phyloP scores from a whole-genome alignment of 2,797 vertebrate species.

The Urosaurus nigricauda region DNA sequence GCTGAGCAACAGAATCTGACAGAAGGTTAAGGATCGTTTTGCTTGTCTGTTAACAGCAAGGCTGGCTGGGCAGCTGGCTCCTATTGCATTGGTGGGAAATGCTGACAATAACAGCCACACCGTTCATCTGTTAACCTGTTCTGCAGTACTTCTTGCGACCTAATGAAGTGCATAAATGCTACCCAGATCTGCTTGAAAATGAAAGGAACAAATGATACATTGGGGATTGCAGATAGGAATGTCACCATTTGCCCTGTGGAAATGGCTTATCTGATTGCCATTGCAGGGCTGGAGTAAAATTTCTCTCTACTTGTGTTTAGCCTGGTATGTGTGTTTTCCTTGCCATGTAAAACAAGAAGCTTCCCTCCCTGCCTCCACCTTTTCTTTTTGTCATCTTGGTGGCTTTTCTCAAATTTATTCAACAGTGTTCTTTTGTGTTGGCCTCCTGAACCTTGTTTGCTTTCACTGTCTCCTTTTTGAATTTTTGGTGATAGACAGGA shows the following conservation, averaged over 20 bases:
- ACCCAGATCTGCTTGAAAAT: slow-evolving; percentile 42
- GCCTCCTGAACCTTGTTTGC: background rate
- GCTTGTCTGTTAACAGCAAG: slow-evolving; percentile 51
- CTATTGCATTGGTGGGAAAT: slow-evolving; percentile 61
- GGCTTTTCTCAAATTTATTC: background rate
- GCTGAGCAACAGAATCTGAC: slow-evolving; percentile 46
- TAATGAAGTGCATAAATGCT: slow-evolving; percentile 49
- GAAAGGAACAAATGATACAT: slow-evolving; percentile 45
- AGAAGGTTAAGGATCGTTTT: slow-evolving; percentile 40
- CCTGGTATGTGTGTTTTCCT: background rate
- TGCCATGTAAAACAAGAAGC: background rate
- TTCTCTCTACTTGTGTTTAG: background rate
- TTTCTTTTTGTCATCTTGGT: background rate
- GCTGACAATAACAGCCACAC: slow-evolving; percentile 63
- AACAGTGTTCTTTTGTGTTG: background rate
- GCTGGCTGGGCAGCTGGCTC: slow-evolving; percentile 58
- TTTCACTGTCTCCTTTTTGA: background rate
- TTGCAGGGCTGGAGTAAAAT: background rate
- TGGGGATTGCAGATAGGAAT: background rate
- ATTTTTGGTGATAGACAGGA: background rate
- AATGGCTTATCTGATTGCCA: background rate
- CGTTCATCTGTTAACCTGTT: slow-evolving; percentile 53
- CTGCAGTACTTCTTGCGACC: slow-evolving; percentile 35
- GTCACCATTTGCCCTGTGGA: slow-evolving; percentile 25
- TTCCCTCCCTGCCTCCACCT: too few species aligned